A percentile compares a stretch with the other conserved stretches of the same genome.
These are phyloP conservation scores for Nemurella pictetii DNA, from an alignment of 2,888 invertebrate genomes.

Conservation along the genomic window DNA sequence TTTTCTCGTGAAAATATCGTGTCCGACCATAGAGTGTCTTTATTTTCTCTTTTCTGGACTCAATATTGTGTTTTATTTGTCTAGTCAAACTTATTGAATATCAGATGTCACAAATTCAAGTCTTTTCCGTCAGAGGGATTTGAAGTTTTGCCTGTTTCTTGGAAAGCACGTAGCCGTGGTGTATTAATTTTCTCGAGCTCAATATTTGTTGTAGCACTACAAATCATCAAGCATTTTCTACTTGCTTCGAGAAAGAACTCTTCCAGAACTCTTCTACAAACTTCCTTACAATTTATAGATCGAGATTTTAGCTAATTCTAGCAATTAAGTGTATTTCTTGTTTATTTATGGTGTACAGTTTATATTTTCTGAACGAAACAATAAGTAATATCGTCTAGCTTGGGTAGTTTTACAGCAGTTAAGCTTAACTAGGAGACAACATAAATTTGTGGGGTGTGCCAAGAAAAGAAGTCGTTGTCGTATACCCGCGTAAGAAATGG, in stretches of 20 bases:
- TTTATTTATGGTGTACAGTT: not conserved
- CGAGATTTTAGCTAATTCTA: constrained; percentile 1
- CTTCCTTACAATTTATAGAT: not conserved
- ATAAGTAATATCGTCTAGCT: not conserved
- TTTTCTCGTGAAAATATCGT: not conserved
- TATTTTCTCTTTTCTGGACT: not conserved
- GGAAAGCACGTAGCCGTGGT: not conserved
- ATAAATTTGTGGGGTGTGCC: not conserved
- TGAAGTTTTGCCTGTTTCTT: not conserved
- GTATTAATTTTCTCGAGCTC: not conserved
- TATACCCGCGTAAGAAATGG: not conserved
- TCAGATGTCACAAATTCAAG: not conserved
- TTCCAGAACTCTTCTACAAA: constrained; percentile 1
- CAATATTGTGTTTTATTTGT: too few relatives aligned
- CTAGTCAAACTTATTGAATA: not conserved
- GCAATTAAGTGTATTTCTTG: constrained; percentile 7
- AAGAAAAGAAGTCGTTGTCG: not conserved
- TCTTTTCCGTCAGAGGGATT: too few relatives aligned
- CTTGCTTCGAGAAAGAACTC: not conserved
- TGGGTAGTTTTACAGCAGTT: not conserved
- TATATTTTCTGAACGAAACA: constrained; percentile 9
- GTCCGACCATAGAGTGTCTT: not conserved
- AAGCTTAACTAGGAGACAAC: not conserved
- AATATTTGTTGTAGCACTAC: not conserved
- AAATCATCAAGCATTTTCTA: not conserved